phyloP scores from a whole-genome alignment of 2,797 vertebrate genomes.

The Eulemur rubriventer region DNA sequence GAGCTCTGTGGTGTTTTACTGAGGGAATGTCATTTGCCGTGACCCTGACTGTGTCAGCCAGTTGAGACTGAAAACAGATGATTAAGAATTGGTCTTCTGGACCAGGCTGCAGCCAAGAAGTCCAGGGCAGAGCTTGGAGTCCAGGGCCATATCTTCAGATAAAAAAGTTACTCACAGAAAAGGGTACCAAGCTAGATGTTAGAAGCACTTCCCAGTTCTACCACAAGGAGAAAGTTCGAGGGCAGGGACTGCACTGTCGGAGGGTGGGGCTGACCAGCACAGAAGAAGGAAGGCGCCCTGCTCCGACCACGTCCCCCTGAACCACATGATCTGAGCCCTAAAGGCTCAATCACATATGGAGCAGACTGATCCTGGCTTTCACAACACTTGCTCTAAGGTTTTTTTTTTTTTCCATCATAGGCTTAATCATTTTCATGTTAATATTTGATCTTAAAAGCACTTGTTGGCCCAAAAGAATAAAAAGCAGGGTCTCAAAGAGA shows the following conservation, averaged over 20 bases:
- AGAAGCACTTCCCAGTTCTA: background rate
- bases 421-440: background rate
- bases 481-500: background rate
- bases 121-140: background rate
- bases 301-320: background rate
- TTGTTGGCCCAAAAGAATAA: background rate
- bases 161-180: background rate
- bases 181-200: background rate
- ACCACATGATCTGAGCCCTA: background rate
- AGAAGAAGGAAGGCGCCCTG: background rate
- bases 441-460: background rate
- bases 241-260: background rate
- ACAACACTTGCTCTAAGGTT: background rate
- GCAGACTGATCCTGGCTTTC: background rate
- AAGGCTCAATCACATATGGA: background rate
- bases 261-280: fast-evolving
- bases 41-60: background rate
- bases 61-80: background rate
- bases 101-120: background rate
- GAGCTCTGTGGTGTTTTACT: background rate
- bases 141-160: background rate
- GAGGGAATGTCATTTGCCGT: background rate
- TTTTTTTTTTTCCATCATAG: background rate
- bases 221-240: background rate
- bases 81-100: background rate